These are phyloP conservation scores for Drosophila burlai DNA, from an alignment of 1,140 invertebrate species.

Conservation along the genomic window DNA sequence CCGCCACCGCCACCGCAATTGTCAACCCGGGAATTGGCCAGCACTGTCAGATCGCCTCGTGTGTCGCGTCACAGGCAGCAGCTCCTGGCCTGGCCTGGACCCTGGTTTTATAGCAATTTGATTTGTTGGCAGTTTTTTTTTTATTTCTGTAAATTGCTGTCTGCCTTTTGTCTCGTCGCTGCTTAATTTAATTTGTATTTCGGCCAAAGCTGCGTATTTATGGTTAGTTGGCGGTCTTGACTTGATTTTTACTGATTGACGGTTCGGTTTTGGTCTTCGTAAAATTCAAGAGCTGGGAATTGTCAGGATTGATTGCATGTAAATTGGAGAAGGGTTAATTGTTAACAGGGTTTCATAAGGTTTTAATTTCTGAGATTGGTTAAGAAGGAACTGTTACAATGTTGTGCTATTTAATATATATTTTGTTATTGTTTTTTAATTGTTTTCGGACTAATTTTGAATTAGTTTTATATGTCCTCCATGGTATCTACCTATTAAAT, in stretches of 20 bases:
- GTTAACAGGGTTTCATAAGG: not conserved
- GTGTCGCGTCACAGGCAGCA: slow-evolving; percentile 3
- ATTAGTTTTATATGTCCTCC: not conserved
- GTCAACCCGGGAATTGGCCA: slow-evolving; percentile 77
- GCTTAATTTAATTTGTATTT: slow-evolving; percentile 79
- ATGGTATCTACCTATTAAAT: not conserved
- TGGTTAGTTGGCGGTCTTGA: slow-evolving; percentile 69
- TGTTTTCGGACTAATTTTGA: not conserved
- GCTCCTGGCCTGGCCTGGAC: slow-evolving; percentile 7
- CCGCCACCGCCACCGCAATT: slow-evolving; percentile 62
- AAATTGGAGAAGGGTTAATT: slow-evolving; percentile 28
- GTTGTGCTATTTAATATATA: too few relatives aligned
- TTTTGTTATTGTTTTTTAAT: not conserved
- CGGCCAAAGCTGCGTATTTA: slow-evolving; percentile 56
- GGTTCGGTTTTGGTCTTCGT: slow-evolving; percentile 14
- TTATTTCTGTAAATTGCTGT: slow-evolving; percentile 64
- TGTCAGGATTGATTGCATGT: slow-evolving; percentile 22
- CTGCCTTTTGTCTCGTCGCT: slow-evolving; percentile 62
- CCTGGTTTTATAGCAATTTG: slow-evolving; percentile 75
- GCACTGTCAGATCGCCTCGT: slow-evolving; percentile 29
- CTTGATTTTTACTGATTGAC: slow-evolving; percentile 54
- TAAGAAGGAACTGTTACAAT: not conserved
- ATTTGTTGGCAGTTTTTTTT: slow-evolving; percentile 68
- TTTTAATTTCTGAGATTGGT: not conserved
- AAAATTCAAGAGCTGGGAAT: slow-evolving; percentile 15